A percentile compares a stretch with the other conserved stretches of the same genome.
phyloP scores from a whole-genome alignment of 2,888 invertebrate species.

The Cremastobaeus sp. region DNA sequence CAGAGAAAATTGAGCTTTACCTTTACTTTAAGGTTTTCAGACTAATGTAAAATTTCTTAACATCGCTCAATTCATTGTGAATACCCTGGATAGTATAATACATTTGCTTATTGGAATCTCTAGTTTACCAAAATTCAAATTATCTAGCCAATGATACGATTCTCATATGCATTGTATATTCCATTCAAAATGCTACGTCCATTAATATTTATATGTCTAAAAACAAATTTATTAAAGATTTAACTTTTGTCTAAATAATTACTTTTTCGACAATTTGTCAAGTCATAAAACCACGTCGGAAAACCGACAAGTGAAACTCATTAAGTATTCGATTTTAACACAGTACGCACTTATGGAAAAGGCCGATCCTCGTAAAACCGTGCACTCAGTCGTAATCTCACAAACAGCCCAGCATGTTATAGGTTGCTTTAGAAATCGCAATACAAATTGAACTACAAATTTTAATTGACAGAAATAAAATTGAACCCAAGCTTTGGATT shows the following conservation, averaged over 20 bases:
- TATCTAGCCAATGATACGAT: no score
- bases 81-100: no score
- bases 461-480: constrained; percentile 17
- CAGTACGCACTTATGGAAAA: constrained; percentile 55
- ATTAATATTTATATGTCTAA: no score
- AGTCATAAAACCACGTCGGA: no score
- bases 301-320: constrained; percentile 53
- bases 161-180: no score
- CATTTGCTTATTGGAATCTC: no score
- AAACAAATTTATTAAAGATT: no score
- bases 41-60: constrained; percentile 43
- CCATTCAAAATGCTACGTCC: no score
- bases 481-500: not conserved
- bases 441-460: constrained; percentile 46
- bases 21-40: constrained; percentile 39
- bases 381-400: constrained; percentile 54
- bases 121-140: no score
- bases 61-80: constrained; percentile 11
- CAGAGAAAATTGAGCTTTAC: constrained; percentile 59
- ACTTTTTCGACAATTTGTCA: no score
- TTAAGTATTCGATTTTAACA: constrained; percentile 59
- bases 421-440: constrained; percentile 38
- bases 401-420: constrained; percentile 50
- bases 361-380: constrained; percentile 57
- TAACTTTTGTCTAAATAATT: no score